Evolutionary conservation across 1,140 invertebrate genomes (phyloP), one percentile per base, ranked within the genome.

Genomic region (Zaprionus nigranus): DNA sequence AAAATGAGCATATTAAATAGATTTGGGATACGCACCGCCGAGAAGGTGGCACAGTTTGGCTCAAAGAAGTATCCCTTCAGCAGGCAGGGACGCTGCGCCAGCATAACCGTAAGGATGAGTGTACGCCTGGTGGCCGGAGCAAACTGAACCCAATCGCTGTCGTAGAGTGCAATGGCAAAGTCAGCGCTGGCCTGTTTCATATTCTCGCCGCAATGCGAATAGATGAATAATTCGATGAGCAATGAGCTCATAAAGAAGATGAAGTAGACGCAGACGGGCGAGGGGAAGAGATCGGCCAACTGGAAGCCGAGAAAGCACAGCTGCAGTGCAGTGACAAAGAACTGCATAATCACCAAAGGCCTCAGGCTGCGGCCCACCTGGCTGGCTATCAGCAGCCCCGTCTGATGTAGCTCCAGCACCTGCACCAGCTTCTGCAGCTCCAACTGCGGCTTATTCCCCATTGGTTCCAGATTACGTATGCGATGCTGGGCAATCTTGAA

Each of bases 1-100:
- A 17, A 43, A 43, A 43, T 43, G 9, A 58, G 54, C 9, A 5
- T 15, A 30, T 28, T 40, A 51, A 62, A 17, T 26, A 15, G 5
- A 20, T 6, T 24, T 56, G 12, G 30, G 17, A n/a, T 20, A 58
- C 71, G 56, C 69, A 88, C 84, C 66, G 79, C 53, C 2, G 81
- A 90, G 46, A 88, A 90, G 17, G 81, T 90, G 26, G 84, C 81
- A 85, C 85, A 90, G 60, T 80, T 88, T 9, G 84, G 85, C 72
- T 85, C 85, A 13, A 88, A 81, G 38, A 88, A 81, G 38, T 90
- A 88, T 0, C 85, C 84, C 7, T 76, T 74, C 26, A 88, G 74
- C 20, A 90, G 71, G 36, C 85, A 85, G 0, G 84, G 81, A 1
- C 66, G 61, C 51, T 90, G 85, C 7, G 84, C 75, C 0, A 85